These are phyloP conservation scores for Copsychus sechellarum DNA, from an alignment of 2,113 vertebrate genomes.

Conservation along the genomic window DNA sequence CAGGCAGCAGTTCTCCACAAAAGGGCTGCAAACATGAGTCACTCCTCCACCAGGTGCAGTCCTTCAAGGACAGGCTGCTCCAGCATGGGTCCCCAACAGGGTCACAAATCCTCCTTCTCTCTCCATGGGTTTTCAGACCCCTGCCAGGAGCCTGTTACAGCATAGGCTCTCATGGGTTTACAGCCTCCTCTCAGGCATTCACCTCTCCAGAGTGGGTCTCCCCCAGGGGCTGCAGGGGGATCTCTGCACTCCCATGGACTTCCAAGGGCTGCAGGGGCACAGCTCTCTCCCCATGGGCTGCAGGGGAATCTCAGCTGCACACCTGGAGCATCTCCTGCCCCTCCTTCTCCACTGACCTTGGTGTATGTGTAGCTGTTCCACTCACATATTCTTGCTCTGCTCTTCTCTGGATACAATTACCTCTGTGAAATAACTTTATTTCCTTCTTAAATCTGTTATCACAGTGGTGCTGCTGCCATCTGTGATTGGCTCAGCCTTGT, in stretches of 20 bases:
- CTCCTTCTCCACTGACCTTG: background rate
- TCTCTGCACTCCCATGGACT: background rate
- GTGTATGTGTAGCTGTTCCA: background rate
- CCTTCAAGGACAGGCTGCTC: background rate
- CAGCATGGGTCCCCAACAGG: fast-evolving
- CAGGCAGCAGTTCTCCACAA: background rate
- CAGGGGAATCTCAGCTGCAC: background rate
- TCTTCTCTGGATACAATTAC: background rate
- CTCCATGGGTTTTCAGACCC: no score
- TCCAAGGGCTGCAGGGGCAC: fast-evolving
- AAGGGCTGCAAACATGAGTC: background rate
- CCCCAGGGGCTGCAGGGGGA: fast-evolving
- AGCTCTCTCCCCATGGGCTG: background rate
- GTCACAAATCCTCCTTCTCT: background rate
- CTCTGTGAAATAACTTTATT: background rate
- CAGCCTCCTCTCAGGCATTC: background rate
- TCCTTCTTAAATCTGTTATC: background rate
- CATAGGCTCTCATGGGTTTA: background rate
- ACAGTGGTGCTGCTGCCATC: no score
- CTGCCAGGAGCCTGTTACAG: background rate
- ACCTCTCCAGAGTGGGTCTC: background rate
- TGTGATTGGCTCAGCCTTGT: background rate
- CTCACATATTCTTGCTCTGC: background rate
- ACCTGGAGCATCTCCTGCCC: background rate
- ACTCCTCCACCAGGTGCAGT: background rate